Conservation (phyloP, 2,797 vertebrate species). For the Poeciliopsis infans region DNA sequence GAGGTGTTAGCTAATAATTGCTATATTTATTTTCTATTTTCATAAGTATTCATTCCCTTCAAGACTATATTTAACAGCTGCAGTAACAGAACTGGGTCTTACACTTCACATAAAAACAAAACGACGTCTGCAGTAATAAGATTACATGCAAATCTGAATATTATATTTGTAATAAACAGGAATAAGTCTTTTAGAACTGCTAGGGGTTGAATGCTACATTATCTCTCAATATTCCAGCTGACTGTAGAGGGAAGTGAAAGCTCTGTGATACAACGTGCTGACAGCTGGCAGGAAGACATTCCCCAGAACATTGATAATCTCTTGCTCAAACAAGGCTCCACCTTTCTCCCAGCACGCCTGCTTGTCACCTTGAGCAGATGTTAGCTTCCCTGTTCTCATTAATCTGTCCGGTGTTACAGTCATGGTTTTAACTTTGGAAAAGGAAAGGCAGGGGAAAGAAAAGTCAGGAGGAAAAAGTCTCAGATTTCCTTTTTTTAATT, state of each 20-base stretch:
- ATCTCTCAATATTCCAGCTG: background rate
- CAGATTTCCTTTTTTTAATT: background rate
- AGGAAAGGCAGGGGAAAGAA: background rate
- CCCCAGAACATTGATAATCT: constrained; percentile 84
- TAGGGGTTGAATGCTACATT: background rate
- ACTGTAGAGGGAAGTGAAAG: background rate
- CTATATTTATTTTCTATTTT: background rate
- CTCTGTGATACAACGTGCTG: constrained; percentile 86
- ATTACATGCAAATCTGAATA: background rate
- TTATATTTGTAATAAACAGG: background rate
- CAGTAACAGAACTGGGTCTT: background rate
- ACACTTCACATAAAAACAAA: background rate
- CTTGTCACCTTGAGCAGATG: constrained; percentile 84
- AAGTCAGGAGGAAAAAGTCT: background rate
- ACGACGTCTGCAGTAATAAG: background rate
- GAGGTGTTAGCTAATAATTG: background rate
- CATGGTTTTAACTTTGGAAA: background rate
- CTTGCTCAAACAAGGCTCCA: constrained; percentile 81
- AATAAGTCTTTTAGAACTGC: background rate
- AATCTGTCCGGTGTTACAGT: background rate
- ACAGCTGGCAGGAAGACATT: constrained; percentile 89
- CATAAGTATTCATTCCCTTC: too few relatives aligned
- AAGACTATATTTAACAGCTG: background rate
- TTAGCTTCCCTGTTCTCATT: constrained; percentile 73
- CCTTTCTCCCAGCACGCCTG: constrained; percentile 87